Percentiles rank a stretch among this genome's conserved stretches.
These are phyloP conservation scores for Cloeon dipterum DNA, from an alignment of 2,888 invertebrate species.

Conservation along the genomic window DNA sequence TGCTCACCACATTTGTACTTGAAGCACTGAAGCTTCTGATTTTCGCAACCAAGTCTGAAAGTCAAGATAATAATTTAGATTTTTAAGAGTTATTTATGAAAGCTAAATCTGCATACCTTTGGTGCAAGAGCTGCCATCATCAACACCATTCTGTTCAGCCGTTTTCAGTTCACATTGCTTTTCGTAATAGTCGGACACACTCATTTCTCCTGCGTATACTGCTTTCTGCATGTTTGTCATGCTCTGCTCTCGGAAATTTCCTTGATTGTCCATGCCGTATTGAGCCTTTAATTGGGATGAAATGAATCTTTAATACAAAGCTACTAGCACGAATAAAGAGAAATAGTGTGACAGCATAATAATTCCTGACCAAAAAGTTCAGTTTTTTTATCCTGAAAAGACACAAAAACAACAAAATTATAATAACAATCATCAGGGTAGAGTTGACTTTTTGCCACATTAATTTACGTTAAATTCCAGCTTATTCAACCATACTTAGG, in stretches of 20 bases:
- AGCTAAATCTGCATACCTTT: slow-evolving; percentile 27
- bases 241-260: slow-evolving; percentile 54
- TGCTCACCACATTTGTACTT: slow-evolving; percentile 37
- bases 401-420: background rate
- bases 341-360: background rate
- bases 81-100: background rate
- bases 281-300: slow-evolving; percentile 30
- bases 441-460: too few relatives aligned
- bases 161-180: slow-evolving; percentile 49
- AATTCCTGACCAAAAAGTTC: background rate
- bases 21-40: slow-evolving; percentile 16
- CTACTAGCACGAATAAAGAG: background rate
- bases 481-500: too few relatives aligned
- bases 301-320: background rate
- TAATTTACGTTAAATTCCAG: too few relatives aligned
- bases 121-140: slow-evolving; percentile 61
- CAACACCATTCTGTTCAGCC: slow-evolving; percentile 54
- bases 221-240: slow-evolving; percentile 56
- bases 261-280: slow-evolving; percentile 76
- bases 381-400: background rate
- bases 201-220: slow-evolving; percentile 66
- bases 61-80: slow-evolving; percentile 10
- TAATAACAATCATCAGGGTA: background rate
- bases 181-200: slow-evolving; percentile 67
- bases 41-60: slow-evolving; percentile 13